Evolutionary conservation across 2,113 vertebrate species (phyloP), one percentile per base, ranked within the genome.

Genomic region (Corvus moneduloides): DNA sequence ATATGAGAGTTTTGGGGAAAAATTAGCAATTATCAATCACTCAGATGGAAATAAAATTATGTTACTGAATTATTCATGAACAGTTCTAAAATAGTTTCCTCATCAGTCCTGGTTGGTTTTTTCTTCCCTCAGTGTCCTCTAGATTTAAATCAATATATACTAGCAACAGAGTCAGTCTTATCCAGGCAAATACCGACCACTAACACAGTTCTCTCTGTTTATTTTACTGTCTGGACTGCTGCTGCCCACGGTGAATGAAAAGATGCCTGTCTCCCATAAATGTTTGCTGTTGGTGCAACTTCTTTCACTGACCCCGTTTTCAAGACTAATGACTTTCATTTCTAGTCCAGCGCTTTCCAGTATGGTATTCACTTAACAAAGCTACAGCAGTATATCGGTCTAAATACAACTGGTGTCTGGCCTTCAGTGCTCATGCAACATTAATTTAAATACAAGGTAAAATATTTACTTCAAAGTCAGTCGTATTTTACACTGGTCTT

Each of bases 141-240:
- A 71, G 75, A 72, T 90, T 84, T 75, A 81, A 94, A 93, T 90
- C 85, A 84, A 95, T 84, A 76, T 35, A 80, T 41, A 86, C 28
- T 13, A 91, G 72, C 48, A 71, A 90, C 33, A 95, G 43, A 74
- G 64, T 28, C 52, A 61, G 72, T 77, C 56, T 91, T 88, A 77
- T 7, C 26, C 90, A 89, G 73, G 77, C 84, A 79, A 46, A 64
- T 21, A 81, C 30, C 0, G 0, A 87, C 69, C 13, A 37, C 58
- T 82, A 89, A 94, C 76, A 92, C 16, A 84, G 90, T 58, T 75
- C 72, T 76, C 75, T 87, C 86, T 95, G 95, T 94, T 93, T 90
- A 86, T 84, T 95, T 90, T 95, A 49, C 86, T 73, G 52, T 89
- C 90, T 93, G 93, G 73, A 64, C 49, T 79, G 73, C 83, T 95